Conservation (phyloP, 1,140 invertebrate species). For the Panulirus ornatus region DNA sequence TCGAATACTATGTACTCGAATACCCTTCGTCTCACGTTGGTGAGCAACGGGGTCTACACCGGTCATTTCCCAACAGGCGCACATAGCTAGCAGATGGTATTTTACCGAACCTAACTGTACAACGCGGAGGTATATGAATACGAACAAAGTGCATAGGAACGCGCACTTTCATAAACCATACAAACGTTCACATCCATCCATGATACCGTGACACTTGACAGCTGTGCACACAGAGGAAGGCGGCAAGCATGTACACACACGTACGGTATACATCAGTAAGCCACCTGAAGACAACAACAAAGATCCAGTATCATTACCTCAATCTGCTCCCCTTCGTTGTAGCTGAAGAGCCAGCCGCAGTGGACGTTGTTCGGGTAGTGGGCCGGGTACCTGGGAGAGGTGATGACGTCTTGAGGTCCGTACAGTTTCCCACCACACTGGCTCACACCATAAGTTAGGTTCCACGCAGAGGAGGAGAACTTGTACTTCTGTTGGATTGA, state of each 20-base stretch:
- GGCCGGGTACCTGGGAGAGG: conserved; percentile 88
- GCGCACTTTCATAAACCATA: too few species aligned
- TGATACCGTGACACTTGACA: too few species aligned
- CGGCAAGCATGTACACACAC: not conserved
- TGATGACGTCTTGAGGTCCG: conserved; percentile 83
- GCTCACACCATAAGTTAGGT: conserved; percentile 51
- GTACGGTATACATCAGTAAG: not conserved
- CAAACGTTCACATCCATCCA: too few species aligned
- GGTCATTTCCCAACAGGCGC: too few species aligned
- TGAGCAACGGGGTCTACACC: too few species aligned
- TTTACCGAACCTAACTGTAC: too few species aligned
- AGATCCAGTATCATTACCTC: conserved; percentile 78
- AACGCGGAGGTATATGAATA: too few species aligned
- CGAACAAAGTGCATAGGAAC: too few species aligned
- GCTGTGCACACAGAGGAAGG: too few species aligned
- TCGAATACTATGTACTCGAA: too few species aligned
- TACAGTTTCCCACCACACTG: conserved; percentile 85
- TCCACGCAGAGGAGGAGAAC: conserved; percentile 50
- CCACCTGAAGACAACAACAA: not conserved
- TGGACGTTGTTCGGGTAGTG: conserved; percentile 86
- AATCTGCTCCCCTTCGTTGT: conserved; percentile 83
- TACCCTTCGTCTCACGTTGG: too few species aligned
- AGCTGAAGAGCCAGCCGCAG: conserved; percentile 87
- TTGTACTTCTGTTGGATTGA: not conserved
- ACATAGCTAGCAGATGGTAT: too few species aligned